Evolutionary conservation across 2,113 vertebrate species (phyloP), one percentile per base, ranked within the genome.

Genomic region (Seriola aureovittata): DNA sequence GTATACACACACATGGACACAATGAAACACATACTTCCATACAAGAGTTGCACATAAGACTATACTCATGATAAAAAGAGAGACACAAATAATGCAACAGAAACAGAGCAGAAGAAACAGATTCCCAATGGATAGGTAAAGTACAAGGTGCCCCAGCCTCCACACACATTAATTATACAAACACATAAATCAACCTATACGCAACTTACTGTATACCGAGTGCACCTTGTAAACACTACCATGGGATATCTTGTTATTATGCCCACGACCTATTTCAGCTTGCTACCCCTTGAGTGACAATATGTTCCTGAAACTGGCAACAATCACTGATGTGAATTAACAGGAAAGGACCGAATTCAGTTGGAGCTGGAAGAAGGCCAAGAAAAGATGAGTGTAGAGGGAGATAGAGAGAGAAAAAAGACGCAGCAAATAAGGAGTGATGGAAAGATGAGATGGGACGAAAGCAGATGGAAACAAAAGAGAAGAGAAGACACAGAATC

Each of bases 401-500:
- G 12, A 71, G 52, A n/a, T 4, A 5, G 36, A 55, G 6, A 48
- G 17, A 58, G 54, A 44, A 62, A 48, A 69, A n/a, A 82, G 46
- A 82, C 34, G 34, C 8, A 48, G 48, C 57, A 75, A 77, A 84
- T 67, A 34, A 85, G 62, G 9, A 62, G 21, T 12, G 65, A 78
- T 82, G 50, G 65, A 76, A 86, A 78, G 65, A 85, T 65, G 75
- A 84, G 74, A 84, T 80, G 54, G 44, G 72, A 78, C 54, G 68
- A 68, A 29, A 86, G 80, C 68, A 82, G 73, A 75, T 57, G 54
- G 80, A 89, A 79, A 88, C 77, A 92, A 91, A 91, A 89, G 84
- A 71, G 82, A 84, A 92, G 72, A 89, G 63, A 90, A 88, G 86
- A 91, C 10, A 65, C 19, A 89, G 84, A 91, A 84, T 85, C 85